These are phyloP conservation scores for Papilio polyxenes DNA, from an alignment of 1,140 invertebrate genomes.

Conservation along the genomic window DNA sequence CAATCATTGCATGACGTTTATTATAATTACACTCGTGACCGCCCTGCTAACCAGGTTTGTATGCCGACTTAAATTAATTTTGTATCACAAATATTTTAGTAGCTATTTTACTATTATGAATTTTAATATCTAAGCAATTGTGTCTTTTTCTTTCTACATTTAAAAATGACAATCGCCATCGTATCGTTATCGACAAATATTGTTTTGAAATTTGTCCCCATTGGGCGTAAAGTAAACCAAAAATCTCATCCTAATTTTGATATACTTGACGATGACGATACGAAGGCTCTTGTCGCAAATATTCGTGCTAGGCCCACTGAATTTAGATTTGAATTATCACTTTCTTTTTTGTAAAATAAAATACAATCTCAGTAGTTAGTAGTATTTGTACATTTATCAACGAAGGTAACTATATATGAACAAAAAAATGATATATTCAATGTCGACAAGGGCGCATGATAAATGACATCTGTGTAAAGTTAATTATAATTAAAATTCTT, in stretches of 20 bases:
- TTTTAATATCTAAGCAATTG: background rate
- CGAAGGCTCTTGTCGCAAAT: too few relatives aligned
- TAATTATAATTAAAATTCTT: background rate
- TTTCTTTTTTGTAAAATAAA: background rate
- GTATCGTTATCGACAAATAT: too few relatives aligned
- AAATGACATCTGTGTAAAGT: background rate
- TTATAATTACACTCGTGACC: slow-evolving; percentile 6
- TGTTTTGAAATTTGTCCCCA: too few relatives aligned
- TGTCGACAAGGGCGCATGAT: background rate
- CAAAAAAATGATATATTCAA: background rate
- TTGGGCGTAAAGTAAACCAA: too few relatives aligned
- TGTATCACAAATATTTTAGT: too few relatives aligned
- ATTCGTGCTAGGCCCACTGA: too few relatives aligned
- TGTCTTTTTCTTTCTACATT: too few relatives aligned
- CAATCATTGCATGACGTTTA: slow-evolving; percentile 5
- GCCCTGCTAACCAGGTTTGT: background rate
- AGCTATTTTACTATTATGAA: too few relatives aligned
- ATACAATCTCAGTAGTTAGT: background rate
- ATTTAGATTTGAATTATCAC: background rate
- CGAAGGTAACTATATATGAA: background rate
- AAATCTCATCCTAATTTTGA: too few relatives aligned
- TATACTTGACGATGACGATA: too few relatives aligned
- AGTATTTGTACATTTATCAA: background rate
- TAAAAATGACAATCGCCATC: too few relatives aligned
- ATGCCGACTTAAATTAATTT: background rate